Evolutionary conservation across 2,797 vertebrate species (phyloP).

Genomic region (Fistularia tabacaria): DNA sequence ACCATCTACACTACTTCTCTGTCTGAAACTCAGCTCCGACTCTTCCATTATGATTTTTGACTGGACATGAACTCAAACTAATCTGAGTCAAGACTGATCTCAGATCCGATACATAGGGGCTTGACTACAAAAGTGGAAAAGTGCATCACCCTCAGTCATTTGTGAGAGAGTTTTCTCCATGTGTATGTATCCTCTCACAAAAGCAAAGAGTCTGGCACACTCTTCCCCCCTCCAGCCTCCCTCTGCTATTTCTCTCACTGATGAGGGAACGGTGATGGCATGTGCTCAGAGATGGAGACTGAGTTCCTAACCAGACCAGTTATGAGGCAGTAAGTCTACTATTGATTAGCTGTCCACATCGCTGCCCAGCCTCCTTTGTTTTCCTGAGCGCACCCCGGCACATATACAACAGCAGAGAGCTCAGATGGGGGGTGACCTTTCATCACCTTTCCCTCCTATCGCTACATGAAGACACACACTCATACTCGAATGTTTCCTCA

Average conservation of each 20-base stretch:
- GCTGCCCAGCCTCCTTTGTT: conserved; percentile 59
- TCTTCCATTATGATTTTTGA: no score
- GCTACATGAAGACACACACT: conserved; percentile 8
- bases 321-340: conserved; percentile 69
- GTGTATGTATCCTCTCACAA: conserved; percentile 1
- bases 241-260: conserved; percentile 45
- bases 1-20: no score
- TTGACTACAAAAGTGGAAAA: neutral
- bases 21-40: no score
- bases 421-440: conserved; percentile 40
- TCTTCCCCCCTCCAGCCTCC: conserved; percentile 2
- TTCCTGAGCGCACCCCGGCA: conserved; percentile 35
- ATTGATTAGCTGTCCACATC: conserved; percentile 73
- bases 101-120: no score
- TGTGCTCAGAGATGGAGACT: conserved; percentile 59
- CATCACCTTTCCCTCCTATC: conserved; percentile 38
- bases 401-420: conserved; percentile 25
- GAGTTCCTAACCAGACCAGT: conserved; percentile 67
- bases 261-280: conserved; percentile 55
- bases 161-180: neutral
- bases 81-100: no score
- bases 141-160: neutral
- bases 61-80: no score
- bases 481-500: conserved; percentile 9
- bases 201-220: neutral